These are phyloP conservation scores for Mesochorus sp. DNA, from an alignment of 2,888 invertebrate genomes.

Conservation along the genomic window DNA sequence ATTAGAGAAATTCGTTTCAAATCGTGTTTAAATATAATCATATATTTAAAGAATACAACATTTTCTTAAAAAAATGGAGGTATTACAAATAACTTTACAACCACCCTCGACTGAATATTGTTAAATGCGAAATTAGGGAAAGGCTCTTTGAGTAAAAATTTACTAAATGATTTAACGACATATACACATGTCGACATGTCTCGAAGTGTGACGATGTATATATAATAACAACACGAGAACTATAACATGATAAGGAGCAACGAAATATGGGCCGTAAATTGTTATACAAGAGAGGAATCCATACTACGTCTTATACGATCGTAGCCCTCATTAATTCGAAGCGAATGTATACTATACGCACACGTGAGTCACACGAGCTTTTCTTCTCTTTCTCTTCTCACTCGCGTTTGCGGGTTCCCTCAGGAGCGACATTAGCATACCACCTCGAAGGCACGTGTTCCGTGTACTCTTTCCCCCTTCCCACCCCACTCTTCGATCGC, in stretches of 20 bases:
- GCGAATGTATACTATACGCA: too few species aligned
- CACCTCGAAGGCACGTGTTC: conserved; percentile 49
- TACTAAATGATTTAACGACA: too few species aligned
- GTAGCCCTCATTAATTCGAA: conserved; percentile 53
- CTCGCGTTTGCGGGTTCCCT: neutral
- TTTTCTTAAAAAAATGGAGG: too few species aligned
- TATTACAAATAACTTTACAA: too few species aligned
- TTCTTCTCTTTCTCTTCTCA: neutral
- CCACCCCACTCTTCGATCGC: conserved; percentile 32
- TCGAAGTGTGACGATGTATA: neutral
- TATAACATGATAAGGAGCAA: conserved; percentile 16
- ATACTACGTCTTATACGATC: conserved; percentile 39
- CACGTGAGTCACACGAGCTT: conserved; percentile 35
- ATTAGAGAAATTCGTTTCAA: too few species aligned
- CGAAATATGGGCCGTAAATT: conserved; percentile 41
- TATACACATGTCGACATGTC: too few species aligned
- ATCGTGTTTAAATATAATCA: too few species aligned
- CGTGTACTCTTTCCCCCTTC: conserved; percentile 20
- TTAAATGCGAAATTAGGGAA: too few species aligned
- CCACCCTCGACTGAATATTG: too few species aligned
- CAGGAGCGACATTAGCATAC: conserved; percentile 32
- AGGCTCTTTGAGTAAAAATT: too few species aligned
- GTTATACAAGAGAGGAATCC: conserved; percentile 24
- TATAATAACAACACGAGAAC: neutral
- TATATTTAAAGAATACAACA: too few species aligned